phyloP scores from a whole-genome alignment of 1,140 invertebrate genomes.

The Acromyrmex heyeri region DNA sequence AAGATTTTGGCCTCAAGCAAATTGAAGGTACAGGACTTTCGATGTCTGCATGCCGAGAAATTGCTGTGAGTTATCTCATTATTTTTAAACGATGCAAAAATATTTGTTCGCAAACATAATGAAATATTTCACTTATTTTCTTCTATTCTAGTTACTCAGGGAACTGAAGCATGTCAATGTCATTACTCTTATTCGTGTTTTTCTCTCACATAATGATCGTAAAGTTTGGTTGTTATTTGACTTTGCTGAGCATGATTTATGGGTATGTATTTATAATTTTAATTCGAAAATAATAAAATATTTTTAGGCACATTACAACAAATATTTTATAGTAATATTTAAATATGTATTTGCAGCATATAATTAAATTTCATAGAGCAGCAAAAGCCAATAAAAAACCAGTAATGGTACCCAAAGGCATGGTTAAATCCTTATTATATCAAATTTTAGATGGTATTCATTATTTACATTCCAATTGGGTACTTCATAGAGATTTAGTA shows the following conservation, averaged over 20 bases:
- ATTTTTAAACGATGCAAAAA: neutral
- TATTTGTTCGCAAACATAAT: neutral
- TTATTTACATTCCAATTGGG: conserved; percentile 99
- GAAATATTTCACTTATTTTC: conserved; percentile 12
- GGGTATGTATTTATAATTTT: conserved; percentile 88
- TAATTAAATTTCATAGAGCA: conserved; percentile 99
- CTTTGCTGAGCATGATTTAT: conserved; percentile 99
- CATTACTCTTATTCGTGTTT: conserved; percentile 98
- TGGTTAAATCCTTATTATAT: conserved; percentile 99
- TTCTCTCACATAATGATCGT: conserved; percentile 98
- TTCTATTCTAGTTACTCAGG: conserved; percentile 92
- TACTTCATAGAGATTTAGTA: conserved; percentile 98
- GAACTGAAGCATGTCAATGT: conserved; percentile 99
- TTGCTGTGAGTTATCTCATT: conserved; percentile 92
- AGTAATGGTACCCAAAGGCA: conserved; percentile 97
- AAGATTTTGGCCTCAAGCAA: conserved; percentile 99
- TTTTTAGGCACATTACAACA: neutral
- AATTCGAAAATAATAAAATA: neutral
- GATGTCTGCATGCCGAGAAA: conserved; percentile 99
- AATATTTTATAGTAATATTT: conserved; percentile 3
- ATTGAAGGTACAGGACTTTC: conserved; percentile 99
- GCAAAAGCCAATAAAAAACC: conserved; percentile 99
- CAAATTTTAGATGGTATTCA: conserved; percentile 99
- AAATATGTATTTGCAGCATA: conserved; percentile 90
- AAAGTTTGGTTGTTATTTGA: conserved; percentile 99